Conservation (phyloP, 2,113 vertebrate species). For the Strix uralensis region DNA sequence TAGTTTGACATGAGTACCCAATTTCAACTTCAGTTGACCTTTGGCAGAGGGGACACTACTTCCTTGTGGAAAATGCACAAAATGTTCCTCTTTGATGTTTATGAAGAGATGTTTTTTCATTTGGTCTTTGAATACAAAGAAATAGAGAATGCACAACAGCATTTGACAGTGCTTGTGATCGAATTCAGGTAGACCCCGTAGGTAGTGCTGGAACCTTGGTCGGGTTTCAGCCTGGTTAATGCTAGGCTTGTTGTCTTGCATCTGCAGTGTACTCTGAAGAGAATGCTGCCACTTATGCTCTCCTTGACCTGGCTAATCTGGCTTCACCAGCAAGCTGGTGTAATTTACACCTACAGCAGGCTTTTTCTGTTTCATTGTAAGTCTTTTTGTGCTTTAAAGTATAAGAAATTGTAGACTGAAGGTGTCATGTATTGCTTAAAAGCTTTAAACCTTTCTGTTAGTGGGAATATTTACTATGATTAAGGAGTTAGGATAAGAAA, state of each 20-base stretch:
- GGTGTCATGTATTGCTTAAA: neutral
- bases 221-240: neutral
- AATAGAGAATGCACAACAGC: neutral
- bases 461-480: neutral
- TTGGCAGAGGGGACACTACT: too few relatives aligned
- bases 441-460: neutral
- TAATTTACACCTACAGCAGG: neutral
- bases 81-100: neutral
- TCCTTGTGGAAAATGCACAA: neutral
- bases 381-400: neutral
- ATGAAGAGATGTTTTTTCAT: accelerated
- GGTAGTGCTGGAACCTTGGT: neutral
- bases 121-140: neutral
- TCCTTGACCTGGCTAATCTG: neutral
- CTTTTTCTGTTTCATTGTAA: neutral
- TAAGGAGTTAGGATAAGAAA: neutral
- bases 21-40: neutral
- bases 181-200: neutral
- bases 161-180: neutral
- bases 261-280: neutral
- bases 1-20: neutral
- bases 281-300: accelerated
- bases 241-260: neutral
- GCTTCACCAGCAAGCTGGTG: neutral
- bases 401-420: neutral